Base-by-base conservation (phyloP, 2,113 vertebrate species). In the Zosterops borbonicus region DNA sequence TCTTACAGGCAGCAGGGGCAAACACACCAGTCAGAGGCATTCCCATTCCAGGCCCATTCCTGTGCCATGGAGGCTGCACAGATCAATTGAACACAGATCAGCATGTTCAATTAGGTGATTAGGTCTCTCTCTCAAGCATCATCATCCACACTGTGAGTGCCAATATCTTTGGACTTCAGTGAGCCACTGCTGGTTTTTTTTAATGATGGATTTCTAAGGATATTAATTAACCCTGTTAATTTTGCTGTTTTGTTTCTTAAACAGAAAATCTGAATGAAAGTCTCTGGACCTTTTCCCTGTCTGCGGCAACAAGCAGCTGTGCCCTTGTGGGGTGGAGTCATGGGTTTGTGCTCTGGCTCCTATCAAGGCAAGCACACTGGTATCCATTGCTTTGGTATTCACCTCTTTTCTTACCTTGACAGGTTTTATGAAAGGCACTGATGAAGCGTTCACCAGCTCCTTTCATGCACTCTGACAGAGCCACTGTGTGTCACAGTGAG, bases 211-310 rank as follows among this genome's bases (percentile, higher is more conserved):
- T 81, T 83, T 88, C 56, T 52, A 76, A 62, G 56, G 35, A 82
- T 90, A 86, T 84, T 93, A 75, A 92, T 96, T 77, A 86, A 75
- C 53, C 49, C 27, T 80, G 42, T 46, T 83, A 83, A 86, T 73
- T 90, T 92, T 2, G 1, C n/a, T 50, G 18, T 75, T 80, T n/a
- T 2, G 1, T 44, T 81, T 67, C 69, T 74, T 77, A 50, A 74
- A 56, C 42, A 67, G 23, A 76, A 88, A 87, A 80, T 50, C 39
- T 39, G 35, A 90, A 65, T 60, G 25, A 60, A 85, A 63, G 9
- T 55, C 47, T 95, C 65, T 79, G 41, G 35, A 35, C 46, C 53
- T 71, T 11, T 78, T 88, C 49, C 37, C 46, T 3, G 2, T 53
- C 31, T 10, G 8, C 60, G 83, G 60, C 25, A 62, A 14, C 20